These are phyloP conservation scores for Orius insidiosus DNA, from an alignment of 1,140 invertebrate genomes.

Conservation along the genomic window DNA sequence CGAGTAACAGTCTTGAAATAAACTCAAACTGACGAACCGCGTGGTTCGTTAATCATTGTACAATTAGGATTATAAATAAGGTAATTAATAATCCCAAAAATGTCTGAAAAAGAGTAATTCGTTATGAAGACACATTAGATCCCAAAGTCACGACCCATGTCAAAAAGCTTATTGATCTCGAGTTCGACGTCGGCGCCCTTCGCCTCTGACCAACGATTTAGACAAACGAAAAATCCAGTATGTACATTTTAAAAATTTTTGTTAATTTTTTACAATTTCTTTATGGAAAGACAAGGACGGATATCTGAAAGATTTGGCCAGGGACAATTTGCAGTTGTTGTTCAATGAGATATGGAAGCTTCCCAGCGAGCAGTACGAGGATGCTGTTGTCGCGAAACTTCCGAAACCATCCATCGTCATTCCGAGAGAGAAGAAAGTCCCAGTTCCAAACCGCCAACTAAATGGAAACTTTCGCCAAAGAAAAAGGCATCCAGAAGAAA, in stretches of 20 bases:
- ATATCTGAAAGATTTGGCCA: slow-evolving; percentile 50
- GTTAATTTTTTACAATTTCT: slow-evolving; percentile 1
- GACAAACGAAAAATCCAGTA: slow-evolving; percentile 39
- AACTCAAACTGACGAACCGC: no score
- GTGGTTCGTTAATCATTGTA: no score
- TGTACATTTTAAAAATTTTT: slow-evolving; percentile 21
- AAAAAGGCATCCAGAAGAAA: slow-evolving; percentile 82
- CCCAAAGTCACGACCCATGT: slow-evolving; percentile 39
- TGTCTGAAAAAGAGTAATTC: background rate
- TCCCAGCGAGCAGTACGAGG: slow-evolving; percentile 58
- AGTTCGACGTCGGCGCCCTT: slow-evolving; percentile 50
- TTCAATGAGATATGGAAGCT: slow-evolving; percentile 78
- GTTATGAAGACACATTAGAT: slow-evolving; percentile 6
- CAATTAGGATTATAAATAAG: no score
- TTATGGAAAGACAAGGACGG: slow-evolving; percentile 31
- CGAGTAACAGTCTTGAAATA: no score
- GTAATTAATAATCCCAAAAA: no score
- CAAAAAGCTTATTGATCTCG: slow-evolving; percentile 50
- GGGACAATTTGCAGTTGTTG: slow-evolving; percentile 74
- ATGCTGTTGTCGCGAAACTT: slow-evolving; percentile 58
- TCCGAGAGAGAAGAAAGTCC: slow-evolving; percentile 76
- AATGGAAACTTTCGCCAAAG: slow-evolving; percentile 88
- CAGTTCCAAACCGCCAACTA: slow-evolving; percentile 67
- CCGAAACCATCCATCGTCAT: slow-evolving; percentile 53
- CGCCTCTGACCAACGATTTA: slow-evolving; percentile 45